Base-by-base conservation (phyloP, 2,888 invertebrate species). In the Apoda limacodes region DNA sequence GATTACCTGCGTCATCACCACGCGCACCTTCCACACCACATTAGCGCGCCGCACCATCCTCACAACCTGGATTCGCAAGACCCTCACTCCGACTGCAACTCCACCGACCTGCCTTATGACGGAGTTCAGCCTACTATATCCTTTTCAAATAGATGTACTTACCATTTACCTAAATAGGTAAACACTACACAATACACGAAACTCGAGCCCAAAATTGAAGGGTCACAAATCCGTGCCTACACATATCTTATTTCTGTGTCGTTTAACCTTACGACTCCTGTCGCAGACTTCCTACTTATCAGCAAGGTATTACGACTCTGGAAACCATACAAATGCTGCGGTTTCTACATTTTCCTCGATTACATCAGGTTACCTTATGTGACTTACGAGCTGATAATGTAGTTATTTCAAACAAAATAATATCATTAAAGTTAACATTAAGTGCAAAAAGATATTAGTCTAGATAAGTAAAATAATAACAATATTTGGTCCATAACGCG, bases 81-180 rank as follows among this genome's bases (percentile, higher is more conserved):
- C 71, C 86, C 90, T 42, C 89, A 89, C 68, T 93, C 93, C 48
- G 93, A 94, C 82, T 93, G 93, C 85, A 93, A 93, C 83, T 90
- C 93, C 56, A 93, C 89, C 42, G 94, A 94, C 76, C 90, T 92
- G 80, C 88, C 88, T 61, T 94, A 92, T 85, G 95, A 94, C 75
- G 93, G 93, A 72, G 87, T 92, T 82, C 92, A 92, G 84, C 93
- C 93, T 88, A 92, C 93, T 86, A 93, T 95, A 92, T 94, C 94
- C 90, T 94, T 94, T 92, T 87, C 85, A 62, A 84, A 86, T 83
- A 80, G 47, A 54, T 7, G 17, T n/a, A n/a, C n/a, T n/a, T 5
- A 17, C 17, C 17, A 6, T 5, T 17, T 17, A 17, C 17, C 17
- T 17, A 17, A 6, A 7, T 17, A 7, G n/a, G n/a, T n/a, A n/a